These are phyloP conservation scores for Pyrgilauda ruficollis DNA, from an alignment of 2,113 vertebrate genomes.

Conservation along the genomic window DNA sequence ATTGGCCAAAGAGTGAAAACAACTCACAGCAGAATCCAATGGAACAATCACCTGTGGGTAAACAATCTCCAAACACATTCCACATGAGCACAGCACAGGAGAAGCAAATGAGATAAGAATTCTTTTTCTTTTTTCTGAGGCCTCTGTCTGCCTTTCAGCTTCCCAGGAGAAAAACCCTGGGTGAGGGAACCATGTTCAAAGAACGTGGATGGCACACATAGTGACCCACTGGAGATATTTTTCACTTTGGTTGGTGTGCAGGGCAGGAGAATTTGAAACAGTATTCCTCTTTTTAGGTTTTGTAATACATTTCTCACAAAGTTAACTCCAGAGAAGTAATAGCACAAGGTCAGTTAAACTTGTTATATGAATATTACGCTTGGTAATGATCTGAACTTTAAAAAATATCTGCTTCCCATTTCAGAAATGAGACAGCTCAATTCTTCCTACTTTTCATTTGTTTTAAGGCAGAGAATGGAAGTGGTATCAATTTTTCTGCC, in stretches of 20 bases:
- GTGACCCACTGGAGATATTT: background rate
- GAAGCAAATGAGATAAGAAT: too few species aligned
- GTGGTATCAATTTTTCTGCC: constrained; percentile 62
- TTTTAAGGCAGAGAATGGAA: constrained; percentile 66
- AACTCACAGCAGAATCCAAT: too few species aligned
- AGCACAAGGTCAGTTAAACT: constrained; percentile 49
- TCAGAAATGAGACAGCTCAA: constrained; percentile 61
- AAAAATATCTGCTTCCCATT: constrained; percentile 63
- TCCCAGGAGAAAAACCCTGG: too few species aligned
- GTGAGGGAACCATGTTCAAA: too few species aligned
- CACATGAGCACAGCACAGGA: too few species aligned
- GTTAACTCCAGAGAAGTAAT: constrained; percentile 10
- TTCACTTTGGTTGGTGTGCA: background rate
- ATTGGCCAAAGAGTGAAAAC: too few species aligned
- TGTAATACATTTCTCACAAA: background rate
- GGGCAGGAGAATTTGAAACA: background rate
- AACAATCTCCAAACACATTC: too few species aligned
- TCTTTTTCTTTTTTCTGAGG: too few species aligned
- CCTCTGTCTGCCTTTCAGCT: too few species aligned
- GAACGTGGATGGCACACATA: too few species aligned
- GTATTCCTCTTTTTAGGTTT: background rate
- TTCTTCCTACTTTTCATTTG: constrained; percentile 66
- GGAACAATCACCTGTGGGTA: too few species aligned
- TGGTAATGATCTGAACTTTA: constrained; percentile 64
- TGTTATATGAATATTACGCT: constrained; percentile 58